Base-by-base conservation (phyloP, 1,140 invertebrate species). In the Drosophila yakuba region DNA sequence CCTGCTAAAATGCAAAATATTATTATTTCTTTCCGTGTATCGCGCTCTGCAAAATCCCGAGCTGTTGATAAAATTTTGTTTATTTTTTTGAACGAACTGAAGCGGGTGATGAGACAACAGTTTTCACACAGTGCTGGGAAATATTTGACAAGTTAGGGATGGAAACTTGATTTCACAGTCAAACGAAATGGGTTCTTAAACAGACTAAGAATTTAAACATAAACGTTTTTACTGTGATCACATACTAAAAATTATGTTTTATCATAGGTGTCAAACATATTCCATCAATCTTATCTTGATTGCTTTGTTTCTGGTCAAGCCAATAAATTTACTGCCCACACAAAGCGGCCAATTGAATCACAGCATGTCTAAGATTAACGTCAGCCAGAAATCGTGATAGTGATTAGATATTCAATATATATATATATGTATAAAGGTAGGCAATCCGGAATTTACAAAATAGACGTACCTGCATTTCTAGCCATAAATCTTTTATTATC, bases 31-130 rank as follows among this genome's bases (percentile, higher is more conserved):
- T 41, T 23, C 14, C 36, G 35, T 28, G 28, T 28, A 28, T 14
- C 10, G 11, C 20, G 11, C 12, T 36, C 15, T 20, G 64, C n/a
- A 8, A 52, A 38, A 17, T 11, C 4, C 14, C 11, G 36, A 47
- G 20, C 17, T 38, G 23, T 47, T 36, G 23, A 12, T 32, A 8
- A 20, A 67, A 68, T 68, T 68, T 68, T 66, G 64, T 20, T 52
- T 25, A 45, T 45, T 43, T 59, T 67, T 66, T 68, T 20, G 45
- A 68, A 52, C 15, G 32, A 54, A 68, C 59, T 52, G 38, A 68
- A 20, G 47, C 64, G 64, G 47, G 47, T 12, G 32, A 68, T 68
- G 64, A 66, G 23, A 68, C 60, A 43, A 64, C 60, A 68, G 36
- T 44, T 66, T 64, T 63, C 10, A 14, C 1, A 2, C 20, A 52